These are phyloP conservation scores for Drosophila eohydei DNA, from an alignment of 2,888 invertebrate genomes.

Conservation along the genomic window DNA sequence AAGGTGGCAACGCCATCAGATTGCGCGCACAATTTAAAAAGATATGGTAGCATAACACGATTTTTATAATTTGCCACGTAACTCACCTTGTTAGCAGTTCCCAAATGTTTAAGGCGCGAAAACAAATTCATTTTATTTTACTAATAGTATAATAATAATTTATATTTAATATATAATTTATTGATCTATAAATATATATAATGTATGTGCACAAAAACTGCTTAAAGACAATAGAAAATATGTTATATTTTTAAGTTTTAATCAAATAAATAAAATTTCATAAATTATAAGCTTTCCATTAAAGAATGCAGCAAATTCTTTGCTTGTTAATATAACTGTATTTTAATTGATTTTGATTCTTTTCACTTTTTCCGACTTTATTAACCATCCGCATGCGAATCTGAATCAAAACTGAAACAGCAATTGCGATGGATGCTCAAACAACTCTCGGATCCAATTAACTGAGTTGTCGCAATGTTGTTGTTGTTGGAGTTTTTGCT, in stretches of 20 bases:
- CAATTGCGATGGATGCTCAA: constrained; percentile 24
- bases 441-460: constrained; percentile 23
- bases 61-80: background rate
- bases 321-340: background rate
- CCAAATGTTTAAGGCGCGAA: constrained; percentile 61
- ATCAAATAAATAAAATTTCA: background rate
- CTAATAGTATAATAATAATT: background rate
- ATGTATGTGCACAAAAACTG: background rate
- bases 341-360: background rate
- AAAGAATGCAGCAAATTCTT: background rate
- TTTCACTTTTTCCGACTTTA: constrained; percentile 1
- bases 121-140: constrained; percentile 53
- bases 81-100: constrained; percentile 53
- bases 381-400: constrained; percentile 36
- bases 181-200: too few species aligned
- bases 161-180: too few species aligned
- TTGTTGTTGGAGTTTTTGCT: constrained; percentile 7
- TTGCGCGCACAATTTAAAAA: constrained; percentile 20
- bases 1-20: constrained; percentile 32
- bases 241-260: background rate
- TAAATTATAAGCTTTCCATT: background rate
- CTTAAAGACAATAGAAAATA: background rate
- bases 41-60: background rate
- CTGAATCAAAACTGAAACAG: constrained; percentile 54
- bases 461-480: constrained; percentile 16